Conservation (phyloP, 1,140 invertebrate genomes). For the Olivierus martensii region DNA sequence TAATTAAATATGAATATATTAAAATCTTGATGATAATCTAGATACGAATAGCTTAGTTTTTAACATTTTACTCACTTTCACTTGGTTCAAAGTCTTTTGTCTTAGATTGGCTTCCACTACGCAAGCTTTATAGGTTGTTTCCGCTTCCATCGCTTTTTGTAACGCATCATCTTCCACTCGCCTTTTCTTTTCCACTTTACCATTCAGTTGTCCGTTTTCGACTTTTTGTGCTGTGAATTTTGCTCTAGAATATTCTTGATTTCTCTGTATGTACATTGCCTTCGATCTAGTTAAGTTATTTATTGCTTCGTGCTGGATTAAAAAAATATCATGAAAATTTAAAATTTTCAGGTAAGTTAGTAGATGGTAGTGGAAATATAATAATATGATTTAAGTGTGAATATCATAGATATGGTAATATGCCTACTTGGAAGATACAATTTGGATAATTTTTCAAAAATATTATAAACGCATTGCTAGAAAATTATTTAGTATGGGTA, state of each 20-base stretch:
- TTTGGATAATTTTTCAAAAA: no score
- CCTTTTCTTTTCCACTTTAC: conserved; percentile 20
- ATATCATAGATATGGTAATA: no score
- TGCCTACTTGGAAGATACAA: no score
- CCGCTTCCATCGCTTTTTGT: conserved; percentile 32
- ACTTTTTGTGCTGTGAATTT: conserved; percentile 26
- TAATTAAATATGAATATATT: no score
- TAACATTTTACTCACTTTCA: conserved; percentile 29
- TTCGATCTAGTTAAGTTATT: conserved; percentile 35
- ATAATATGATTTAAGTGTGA: conserved; percentile 13
- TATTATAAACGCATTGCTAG: no score
- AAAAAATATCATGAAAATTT: no score
- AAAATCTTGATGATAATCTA: no score
- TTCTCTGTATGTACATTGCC: conserved; percentile 31
- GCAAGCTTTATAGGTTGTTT: conserved; percentile 36
- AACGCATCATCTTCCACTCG: conserved; percentile 20
- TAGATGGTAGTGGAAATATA: no score
- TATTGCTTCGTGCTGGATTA: conserved; percentile 32
- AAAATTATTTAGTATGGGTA: no score
- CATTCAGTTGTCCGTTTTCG: conserved; percentile 21
- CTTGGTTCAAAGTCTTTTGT: conserved; percentile 30
- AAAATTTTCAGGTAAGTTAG: no score
- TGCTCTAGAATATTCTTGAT: conserved; percentile 35
- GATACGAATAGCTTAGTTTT: no score
- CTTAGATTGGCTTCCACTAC: conserved; percentile 37